Evolutionary conservation across 1,140 invertebrate species (phyloP), one percentile per base, ranked within the genome.

Genomic region (Cardiocondyla obscurior): DNA sequence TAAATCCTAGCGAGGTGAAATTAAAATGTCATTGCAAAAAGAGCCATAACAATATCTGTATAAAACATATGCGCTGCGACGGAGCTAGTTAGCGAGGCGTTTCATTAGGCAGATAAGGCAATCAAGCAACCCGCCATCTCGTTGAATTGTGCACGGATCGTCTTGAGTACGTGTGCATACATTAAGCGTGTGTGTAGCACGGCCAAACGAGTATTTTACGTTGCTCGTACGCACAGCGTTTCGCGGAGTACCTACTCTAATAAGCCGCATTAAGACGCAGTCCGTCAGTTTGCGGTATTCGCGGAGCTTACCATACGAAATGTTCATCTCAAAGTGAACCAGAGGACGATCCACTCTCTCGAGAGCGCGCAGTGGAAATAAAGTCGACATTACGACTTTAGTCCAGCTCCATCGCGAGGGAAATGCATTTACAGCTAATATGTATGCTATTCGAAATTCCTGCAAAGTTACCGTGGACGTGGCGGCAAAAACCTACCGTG

Each of bases 51-150:
- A 90, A 90, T 90, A 90, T 90, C 87, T 88, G 83, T 83, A 85
- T 84, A 88, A 90, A 67, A 70, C 62, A 60, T 76, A 70, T 36
- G 42, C 60, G 74, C 60, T 42, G 58, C 58, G 58, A 85, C 82
- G 72, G 28, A 33, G 84, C 88, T 92, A 93, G 92, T 92, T 93
- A 92, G 90, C 90, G 87, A 92, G 88, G 86, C 92, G 92, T 92
- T 93, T 93, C 91, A 93, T 93, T 93, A 93, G 89, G 90, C 91
- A 92, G 91, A 93, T 93, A 93, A 93, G 92, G 88, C 92, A 92
- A 93, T 91, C 92, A 92, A 93, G 84, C 86, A 72, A 62, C 55
- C 64, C 69, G 85, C 81, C 77, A 82, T 90, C 84, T 85, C 76
- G 28, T 73, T 82, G 67, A 84, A 84, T 77, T 73, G 82, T 76